Conservation (phyloP, 2,113 vertebrate genomes). For the Rissa tridactyla region DNA sequence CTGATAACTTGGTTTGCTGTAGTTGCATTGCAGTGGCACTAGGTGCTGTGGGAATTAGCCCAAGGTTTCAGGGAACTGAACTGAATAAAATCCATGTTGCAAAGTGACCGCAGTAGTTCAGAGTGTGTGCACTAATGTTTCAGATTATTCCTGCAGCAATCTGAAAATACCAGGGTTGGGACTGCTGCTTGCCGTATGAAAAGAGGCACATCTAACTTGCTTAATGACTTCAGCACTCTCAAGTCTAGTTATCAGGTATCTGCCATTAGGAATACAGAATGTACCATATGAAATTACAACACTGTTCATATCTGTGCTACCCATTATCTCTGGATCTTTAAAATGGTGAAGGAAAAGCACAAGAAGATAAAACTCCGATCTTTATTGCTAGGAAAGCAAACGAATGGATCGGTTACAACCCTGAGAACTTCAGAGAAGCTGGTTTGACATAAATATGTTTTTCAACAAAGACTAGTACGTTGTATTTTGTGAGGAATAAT, state of each 20-base stretch:
- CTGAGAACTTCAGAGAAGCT: not conserved
- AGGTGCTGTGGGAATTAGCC: not conserved
- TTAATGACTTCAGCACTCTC: not conserved
- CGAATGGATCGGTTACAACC: not conserved
- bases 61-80: not conserved
- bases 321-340: not conserved
- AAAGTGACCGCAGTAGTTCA: not conserved
- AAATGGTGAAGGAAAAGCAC: not conserved
- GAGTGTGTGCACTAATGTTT: not conserved
- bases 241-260: not conserved
- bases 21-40: not conserved
- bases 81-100: rapidly evolving
- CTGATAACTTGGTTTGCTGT: not conserved
- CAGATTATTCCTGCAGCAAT: not conserved
- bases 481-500: not conserved
- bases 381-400: not conserved
- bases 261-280: not conserved
- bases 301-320: not conserved
- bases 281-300: not conserved
- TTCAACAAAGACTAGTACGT: not conserved
- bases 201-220: rapidly evolving
- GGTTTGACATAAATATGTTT: not conserved
- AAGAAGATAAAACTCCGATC: not conserved
- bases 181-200: too few species aligned
- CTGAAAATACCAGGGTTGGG: not conserved